Evolutionary conservation across 92 coral and sea anemone species (phyloP).

Genomic region (Plumapathes pennacea): DNA sequence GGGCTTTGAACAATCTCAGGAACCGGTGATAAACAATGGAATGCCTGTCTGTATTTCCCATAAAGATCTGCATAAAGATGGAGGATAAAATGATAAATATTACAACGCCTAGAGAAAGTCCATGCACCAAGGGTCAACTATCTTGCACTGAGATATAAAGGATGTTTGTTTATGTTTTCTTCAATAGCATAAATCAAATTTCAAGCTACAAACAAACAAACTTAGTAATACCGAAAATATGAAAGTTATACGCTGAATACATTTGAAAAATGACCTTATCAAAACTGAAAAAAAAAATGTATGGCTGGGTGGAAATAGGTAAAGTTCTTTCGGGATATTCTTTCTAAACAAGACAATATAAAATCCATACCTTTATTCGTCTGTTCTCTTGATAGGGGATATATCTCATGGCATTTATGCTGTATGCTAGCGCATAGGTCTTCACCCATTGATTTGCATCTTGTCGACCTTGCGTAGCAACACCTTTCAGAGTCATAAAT

Average conservation of each 20-base stretch:
- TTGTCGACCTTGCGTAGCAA: slow-evolving; percentile 86
- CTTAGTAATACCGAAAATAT: too few species aligned
- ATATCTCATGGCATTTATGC: slow-evolving; percentile 65
- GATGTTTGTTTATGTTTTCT: too few species aligned
- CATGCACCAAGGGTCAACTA: too few species aligned
- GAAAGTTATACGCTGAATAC: background rate
- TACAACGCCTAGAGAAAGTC: too few species aligned
- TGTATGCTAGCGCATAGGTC: slow-evolving; percentile 64
- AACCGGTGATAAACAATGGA: slow-evolving; percentile 63
- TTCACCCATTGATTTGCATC: slow-evolving; percentile 69
- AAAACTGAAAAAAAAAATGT: too few species aligned
- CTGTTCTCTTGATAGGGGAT: slow-evolving; percentile 47
- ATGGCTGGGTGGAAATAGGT: too few species aligned
- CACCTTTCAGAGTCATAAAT: slow-evolving; percentile 59
- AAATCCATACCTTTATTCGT: slow-evolving; percentile 70
- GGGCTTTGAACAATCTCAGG: slow-evolving; percentile 42
- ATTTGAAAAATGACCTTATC: background rate
- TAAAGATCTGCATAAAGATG: slow-evolving; percentile 23
- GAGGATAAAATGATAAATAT: too few species aligned
- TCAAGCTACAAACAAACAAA: too few species aligned
- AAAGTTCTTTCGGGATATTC: too few species aligned
- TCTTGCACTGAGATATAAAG: too few species aligned
- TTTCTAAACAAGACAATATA: too few species aligned
- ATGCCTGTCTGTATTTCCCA: slow-evolving; percentile 73
- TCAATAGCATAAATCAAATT: too few species aligned